Evolutionary conservation across 2,797 vertebrate species (phyloP), one percentile per base, ranked within the genome.

Genomic region (Catamblyrhynchus diadema): DNA sequence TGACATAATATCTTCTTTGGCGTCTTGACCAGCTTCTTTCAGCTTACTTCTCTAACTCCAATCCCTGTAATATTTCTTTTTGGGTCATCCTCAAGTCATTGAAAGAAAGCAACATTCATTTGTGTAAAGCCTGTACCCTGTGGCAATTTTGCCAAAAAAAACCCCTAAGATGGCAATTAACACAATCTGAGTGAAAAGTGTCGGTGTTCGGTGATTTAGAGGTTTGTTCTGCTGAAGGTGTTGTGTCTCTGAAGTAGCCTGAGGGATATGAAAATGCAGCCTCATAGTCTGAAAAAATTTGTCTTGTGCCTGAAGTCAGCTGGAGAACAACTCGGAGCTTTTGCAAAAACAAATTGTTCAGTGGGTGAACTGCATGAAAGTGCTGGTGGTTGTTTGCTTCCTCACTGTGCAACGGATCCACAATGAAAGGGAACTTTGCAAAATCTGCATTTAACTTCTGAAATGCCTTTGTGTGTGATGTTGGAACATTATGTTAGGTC

Each of bases 1-100:
- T 79, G 80, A 69, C 51, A 45, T 82, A 64, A 25, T 50, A 54
- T n/a, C 65, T 94, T 82, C 33, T 79, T 93, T 80, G 54, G 59
- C 56, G 1, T 57, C 85, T 81, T 81, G 69, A 78, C n/a, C 14
- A 10, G 17, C 72, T 90, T 70, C 74, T 94, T 83, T 88, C 67
- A 66, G 44, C 28, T 90, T 47, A 66, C 44, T 85, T 66, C 44
- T 56, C 25, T 54, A 50, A 45, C 42, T 81, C 83, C 41, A 60
- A 7, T 37, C 59, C 13, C 30, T 62, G 33, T 62, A 74, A 80
- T 59, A 33, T 62, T 88, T 71, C 59, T 91, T 85, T 66, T 74
- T 50, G 37, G 47, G 21, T 78, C 79, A 67, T 33, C 12, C 60
- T 74, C 30, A 67, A 87, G 6, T 88, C 57, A 39, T 11, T 80